A percentile compares a stretch with the other conserved stretches of the same genome.
These are phyloP conservation scores for Meteorus sp. DNA, from an alignment of 1,140 invertebrate genomes.

Conservation along the genomic window DNA sequence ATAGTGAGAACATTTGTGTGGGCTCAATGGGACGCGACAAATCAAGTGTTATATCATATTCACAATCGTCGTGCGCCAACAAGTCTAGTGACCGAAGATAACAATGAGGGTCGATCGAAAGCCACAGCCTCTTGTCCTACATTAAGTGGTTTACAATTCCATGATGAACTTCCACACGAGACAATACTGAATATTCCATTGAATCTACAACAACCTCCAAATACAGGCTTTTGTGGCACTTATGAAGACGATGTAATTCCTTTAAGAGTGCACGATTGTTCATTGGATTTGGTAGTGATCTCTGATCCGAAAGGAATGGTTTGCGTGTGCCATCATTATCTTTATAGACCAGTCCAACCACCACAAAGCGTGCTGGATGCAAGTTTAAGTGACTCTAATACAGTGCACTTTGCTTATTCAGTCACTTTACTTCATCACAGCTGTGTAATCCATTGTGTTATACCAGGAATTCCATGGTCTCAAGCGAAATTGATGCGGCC, in stretches of 20 bases:
- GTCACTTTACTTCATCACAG: conserved; percentile 80
- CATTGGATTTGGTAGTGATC: conserved; percentile 76
- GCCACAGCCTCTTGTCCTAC: conserved; percentile 64
- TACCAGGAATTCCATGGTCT: conserved; percentile 77
- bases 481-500: conserved; percentile 73
- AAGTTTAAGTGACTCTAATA: conserved; percentile 61
- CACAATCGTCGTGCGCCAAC: conserved; percentile 70
- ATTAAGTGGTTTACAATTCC: conserved; percentile 80
- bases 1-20: conserved; percentile 75
- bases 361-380: conserved; percentile 61
- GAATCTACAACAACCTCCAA: conserved; percentile 72
- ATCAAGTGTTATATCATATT: conserved; percentile 80
- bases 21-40: conserved; percentile 79
- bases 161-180: conserved; percentile 80
- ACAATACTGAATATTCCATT: conserved; percentile 84
- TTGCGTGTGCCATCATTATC: conserved; percentile 82
- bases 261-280: conserved; percentile 76
- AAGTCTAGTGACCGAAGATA: conserved; percentile 69
- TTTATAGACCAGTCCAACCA: conserved; percentile 73
- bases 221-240: conserved; percentile 63
- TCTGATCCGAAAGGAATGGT: conserved; percentile 74
- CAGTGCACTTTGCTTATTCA: conserved; percentile 81
- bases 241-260: conserved; percentile 81
- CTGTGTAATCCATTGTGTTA: conserved; percentile 77
- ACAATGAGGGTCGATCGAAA: conserved; percentile 62